These are phyloP conservation scores for Ornithorhynchus anatinus DNA, from an alignment of 2,113 vertebrate genomes.

Conservation along the genomic window DNA sequence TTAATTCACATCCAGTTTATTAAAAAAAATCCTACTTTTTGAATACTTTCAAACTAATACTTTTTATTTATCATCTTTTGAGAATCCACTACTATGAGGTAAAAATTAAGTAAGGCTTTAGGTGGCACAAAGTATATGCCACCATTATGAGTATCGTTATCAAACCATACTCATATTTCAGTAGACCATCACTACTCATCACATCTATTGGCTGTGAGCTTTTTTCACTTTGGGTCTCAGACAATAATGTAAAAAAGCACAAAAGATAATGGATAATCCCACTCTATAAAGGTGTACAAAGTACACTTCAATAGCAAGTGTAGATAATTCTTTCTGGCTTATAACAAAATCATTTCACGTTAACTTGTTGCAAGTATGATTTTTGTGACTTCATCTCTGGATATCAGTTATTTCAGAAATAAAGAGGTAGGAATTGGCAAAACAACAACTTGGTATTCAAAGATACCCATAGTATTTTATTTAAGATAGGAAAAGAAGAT, in stretches of 20 bases:
- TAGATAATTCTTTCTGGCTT: conserved; percentile 4
- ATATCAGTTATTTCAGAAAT: conserved; percentile 3
- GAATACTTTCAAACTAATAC: no score
- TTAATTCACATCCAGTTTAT: no score
- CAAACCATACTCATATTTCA: conserved; percentile 5
- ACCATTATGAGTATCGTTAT: no score
- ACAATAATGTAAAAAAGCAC: conserved; percentile 36
- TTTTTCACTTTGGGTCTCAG: conserved; percentile 30
- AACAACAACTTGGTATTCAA: conserved; percentile 25
- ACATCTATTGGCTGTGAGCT: conserved; percentile 46
- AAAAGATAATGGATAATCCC: conserved; percentile 1
- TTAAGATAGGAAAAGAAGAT: conserved; percentile 17
- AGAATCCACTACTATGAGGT: no score
- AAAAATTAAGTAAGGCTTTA: neutral
- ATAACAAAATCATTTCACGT: neutral
- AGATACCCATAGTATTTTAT: conserved; percentile 13
- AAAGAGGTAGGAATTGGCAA: conserved; percentile 6
- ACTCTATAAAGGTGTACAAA: neutral
- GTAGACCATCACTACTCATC: conserved; percentile 53
- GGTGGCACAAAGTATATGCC: neutral
- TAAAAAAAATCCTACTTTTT: no score
- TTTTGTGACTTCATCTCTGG: conserved; percentile 11
- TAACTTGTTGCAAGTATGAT: neutral
- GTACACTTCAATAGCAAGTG: neutral
- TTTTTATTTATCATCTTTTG: no score